Percentiles rank a stretch among this genome's conserved stretches.
These are phyloP conservation scores for Peromyscus maniculatus DNA, from an alignment of 2,113 vertebrate species.

Conservation along the genomic window DNA sequence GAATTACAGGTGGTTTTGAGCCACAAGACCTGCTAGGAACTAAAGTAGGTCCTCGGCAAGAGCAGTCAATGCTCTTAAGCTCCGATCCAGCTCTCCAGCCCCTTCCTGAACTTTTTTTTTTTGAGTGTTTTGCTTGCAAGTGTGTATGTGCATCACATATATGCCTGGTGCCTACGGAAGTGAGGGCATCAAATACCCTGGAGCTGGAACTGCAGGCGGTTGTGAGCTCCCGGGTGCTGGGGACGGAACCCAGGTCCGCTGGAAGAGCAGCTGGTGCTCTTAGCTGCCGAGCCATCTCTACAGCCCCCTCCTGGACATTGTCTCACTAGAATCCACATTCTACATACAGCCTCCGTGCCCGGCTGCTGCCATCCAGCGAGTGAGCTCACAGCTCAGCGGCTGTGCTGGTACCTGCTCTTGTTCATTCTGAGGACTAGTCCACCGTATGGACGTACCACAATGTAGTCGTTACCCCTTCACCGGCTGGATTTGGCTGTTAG, in stretches of 20 bases:
- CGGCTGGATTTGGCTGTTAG: background rate
- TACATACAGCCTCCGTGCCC: background rate
- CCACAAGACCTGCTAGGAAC: background rate
- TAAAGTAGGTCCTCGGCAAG: background rate
- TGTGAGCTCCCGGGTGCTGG: background rate
- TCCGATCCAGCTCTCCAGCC: background rate
- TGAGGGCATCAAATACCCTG: background rate
- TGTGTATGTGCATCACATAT: too few species aligned
- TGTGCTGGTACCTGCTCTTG: rapidly evolving
- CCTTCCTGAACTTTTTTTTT: background rate
- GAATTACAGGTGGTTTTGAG: background rate
- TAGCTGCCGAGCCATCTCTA: background rate
- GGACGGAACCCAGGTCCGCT: background rate
- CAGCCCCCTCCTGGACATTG: background rate
- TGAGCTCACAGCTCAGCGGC: background rate
- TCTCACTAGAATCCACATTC: background rate
- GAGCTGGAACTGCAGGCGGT: background rate
- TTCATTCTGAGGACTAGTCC: background rate
- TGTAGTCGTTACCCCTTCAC: background rate
- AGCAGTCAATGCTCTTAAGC: background rate
- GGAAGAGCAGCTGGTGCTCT: background rate
- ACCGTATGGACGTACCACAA: background rate
- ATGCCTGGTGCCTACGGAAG: background rate
- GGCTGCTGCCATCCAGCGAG: background rate
- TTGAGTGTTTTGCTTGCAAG: background rate